phyloP scores from a whole-genome alignment of 2,797 vertebrate species.

The Neosilurus mollespiculum region DNA sequence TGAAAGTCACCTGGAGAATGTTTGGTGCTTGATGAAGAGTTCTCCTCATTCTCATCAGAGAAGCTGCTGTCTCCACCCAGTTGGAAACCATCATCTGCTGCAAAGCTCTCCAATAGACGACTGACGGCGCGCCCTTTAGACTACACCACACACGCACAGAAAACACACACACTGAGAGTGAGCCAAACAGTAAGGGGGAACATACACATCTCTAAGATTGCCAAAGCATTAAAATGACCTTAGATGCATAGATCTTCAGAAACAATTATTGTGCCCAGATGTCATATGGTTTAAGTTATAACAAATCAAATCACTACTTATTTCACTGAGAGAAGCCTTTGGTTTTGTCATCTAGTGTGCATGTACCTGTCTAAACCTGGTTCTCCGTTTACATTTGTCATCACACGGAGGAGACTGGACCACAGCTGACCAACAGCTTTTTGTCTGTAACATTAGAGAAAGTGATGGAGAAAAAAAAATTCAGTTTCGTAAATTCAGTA shows the following conservation, averaged over 20 bases:
- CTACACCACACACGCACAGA: conserved; percentile 52
- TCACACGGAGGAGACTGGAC: conserved; percentile 72
- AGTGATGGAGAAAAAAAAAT: not conserved
- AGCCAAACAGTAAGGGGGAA: not conserved
- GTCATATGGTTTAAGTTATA: not conserved
- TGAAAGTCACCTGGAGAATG: conserved; percentile 77
- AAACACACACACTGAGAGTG: not conserved
- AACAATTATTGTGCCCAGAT: no score
- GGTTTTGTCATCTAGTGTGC: not conserved
- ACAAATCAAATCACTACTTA: no score
- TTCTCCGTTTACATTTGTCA: conserved; percentile 78
- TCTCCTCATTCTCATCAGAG: conserved; percentile 90
- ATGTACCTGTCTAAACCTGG: conserved; percentile 75
- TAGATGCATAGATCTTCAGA: no score
- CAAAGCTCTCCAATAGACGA: conserved; percentile 93
- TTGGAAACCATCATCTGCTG: conserved; percentile 93
- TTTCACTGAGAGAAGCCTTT: not conserved
- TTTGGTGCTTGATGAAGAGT: conserved; percentile 70
- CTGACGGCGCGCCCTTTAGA: conserved; percentile 91
- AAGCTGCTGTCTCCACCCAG: conserved; percentile 94
- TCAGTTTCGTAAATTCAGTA: no score
- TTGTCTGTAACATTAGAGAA: conserved; percentile 68
- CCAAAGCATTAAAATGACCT: not conserved
- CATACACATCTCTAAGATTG: not conserved
- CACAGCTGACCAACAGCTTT: conserved; percentile 77